These are phyloP conservation scores for Zhengitettix transpicula DNA, from an alignment of 2,888 invertebrate genomes.

Conservation along the genomic window DNA sequence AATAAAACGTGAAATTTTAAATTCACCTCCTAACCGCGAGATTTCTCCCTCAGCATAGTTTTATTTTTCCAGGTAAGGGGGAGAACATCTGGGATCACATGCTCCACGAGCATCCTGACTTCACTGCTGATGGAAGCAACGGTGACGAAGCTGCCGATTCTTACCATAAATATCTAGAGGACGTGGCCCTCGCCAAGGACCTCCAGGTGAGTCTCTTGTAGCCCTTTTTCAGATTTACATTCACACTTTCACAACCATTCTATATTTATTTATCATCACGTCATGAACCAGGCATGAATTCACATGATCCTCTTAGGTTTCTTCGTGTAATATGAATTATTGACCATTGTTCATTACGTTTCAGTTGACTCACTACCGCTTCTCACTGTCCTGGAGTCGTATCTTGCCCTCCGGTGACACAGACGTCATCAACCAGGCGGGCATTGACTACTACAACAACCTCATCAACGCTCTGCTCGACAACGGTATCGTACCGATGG, in stretches of 20 bases:
- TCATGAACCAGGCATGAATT: no score
- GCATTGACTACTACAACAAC: constrained; percentile 59
- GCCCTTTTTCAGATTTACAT: no score
- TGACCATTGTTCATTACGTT: not conserved
- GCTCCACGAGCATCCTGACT: constrained; percentile 37
- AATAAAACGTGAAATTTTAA: no score
- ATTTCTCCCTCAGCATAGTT: not conserved
- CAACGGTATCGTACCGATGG: constrained; percentile 32
- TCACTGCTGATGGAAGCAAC: constrained; percentile 38
- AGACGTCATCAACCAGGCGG: constrained; percentile 47
- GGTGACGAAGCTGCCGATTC: constrained; percentile 41
- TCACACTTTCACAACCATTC: no score
- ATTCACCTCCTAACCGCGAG: no score
- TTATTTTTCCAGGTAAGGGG: constrained; percentile 8
- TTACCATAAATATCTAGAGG: constrained; percentile 27
- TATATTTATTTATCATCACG: no score
- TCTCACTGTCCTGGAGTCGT: constrained; percentile 61
- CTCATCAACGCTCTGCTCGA: constrained; percentile 51
- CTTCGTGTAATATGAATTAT: no score
- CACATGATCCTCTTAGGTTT: no score
- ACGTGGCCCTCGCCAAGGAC: constrained; percentile 23
- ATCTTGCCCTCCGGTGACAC: constrained; percentile 52
- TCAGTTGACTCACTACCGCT: constrained; percentile 39
- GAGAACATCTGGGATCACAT: constrained; percentile 17
- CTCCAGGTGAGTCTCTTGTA: constrained; percentile 17